A percentile compares a stretch with the other conserved stretches of the same genome.
Conservation (phyloP, 2,113 vertebrate species). For the Misgurnus mizolepis region DNA sequence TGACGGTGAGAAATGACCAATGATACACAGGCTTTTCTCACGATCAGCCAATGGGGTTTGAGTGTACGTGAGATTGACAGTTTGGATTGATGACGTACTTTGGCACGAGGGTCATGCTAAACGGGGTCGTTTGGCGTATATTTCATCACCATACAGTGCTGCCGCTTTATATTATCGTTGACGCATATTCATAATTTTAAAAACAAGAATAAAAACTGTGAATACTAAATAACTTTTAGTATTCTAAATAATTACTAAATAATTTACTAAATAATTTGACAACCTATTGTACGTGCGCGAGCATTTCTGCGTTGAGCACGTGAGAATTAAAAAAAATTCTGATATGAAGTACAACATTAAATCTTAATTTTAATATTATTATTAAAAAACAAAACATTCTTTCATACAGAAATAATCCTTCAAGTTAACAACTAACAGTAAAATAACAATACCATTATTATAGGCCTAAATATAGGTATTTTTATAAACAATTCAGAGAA, state of each 20-base stretch:
- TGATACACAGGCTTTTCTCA: not conserved
- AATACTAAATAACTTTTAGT: too few species aligned
- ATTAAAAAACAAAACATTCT: too few species aligned
- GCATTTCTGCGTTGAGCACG: too few species aligned
- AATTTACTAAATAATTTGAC: too few species aligned
- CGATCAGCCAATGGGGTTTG: slow-evolving; percentile 34
- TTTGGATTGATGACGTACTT: not conserved
- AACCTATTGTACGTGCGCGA: too few species aligned
- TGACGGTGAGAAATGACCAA: slow-evolving; percentile 19
- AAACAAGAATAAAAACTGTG: not conserved
- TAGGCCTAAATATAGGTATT: too few species aligned
- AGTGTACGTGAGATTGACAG: not conserved
- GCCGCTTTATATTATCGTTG: not conserved
- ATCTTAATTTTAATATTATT: too few species aligned
- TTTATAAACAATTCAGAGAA: not conserved
- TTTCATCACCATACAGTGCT: not conserved
- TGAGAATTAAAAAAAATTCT: too few species aligned
- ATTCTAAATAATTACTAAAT: too few species aligned
- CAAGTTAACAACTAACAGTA: not conserved
- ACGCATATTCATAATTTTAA: not conserved
- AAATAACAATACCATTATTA: not conserved
- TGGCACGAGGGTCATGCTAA: too few species aligned
- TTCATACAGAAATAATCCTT: not conserved
- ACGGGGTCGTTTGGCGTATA: not conserved
- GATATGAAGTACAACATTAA: too few species aligned